Evolutionary conservation across 2,888 invertebrate species (phyloP), one percentile per base, ranked within the genome.

Genomic region (Ceraclea dissimilis): DNA sequence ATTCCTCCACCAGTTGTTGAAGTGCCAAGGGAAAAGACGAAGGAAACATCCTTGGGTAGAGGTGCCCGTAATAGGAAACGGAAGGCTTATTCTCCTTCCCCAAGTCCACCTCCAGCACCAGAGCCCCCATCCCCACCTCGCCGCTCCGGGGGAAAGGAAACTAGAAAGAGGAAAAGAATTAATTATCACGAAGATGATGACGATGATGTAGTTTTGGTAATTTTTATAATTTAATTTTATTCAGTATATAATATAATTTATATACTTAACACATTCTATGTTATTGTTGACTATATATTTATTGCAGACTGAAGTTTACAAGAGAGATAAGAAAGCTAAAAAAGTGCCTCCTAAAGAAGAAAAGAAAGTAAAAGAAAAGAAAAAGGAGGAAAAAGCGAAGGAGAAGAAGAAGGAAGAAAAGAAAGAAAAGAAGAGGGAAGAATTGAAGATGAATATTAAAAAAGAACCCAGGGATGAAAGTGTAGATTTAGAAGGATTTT

Each of bases 401-500:
- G 70, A 72, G 59, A 66, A 66, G 52, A 71, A 70, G 57, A 60
- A 61, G 17, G 67, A 67, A 39, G 66, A 66, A 31, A 68, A 63
- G 60, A 63, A 51, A 49, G 65, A 69, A 21, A 67, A 74, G 1
- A 70, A 71, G 52, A 55, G 72, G 20, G 75, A 76, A 50, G 74
- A 77, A 21, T 63, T 74, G 0, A 75, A 75, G 1, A 68, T 75
- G 17, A 74, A 60, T 57, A 75, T 75, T 63, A 75, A 75, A 68
- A 74, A 74, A 63, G 75, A 75, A 52, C 71, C 74, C 66, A 75
- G 81, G 60, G 79, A 81, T 26, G 70, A 73, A 1, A 76, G 81
- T 61, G 79, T 81, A 20, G 70, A 73, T 1, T 71, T 85, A 65
- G 84, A 84, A 68, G 74, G 79, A 56, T 84, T 80, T 64, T 85